Percentiles rank a stretch among this genome's conserved stretches.
phyloP scores from a whole-genome alignment of 1,140 invertebrate species.

The Pseudomyrmex gracilis region DNA sequence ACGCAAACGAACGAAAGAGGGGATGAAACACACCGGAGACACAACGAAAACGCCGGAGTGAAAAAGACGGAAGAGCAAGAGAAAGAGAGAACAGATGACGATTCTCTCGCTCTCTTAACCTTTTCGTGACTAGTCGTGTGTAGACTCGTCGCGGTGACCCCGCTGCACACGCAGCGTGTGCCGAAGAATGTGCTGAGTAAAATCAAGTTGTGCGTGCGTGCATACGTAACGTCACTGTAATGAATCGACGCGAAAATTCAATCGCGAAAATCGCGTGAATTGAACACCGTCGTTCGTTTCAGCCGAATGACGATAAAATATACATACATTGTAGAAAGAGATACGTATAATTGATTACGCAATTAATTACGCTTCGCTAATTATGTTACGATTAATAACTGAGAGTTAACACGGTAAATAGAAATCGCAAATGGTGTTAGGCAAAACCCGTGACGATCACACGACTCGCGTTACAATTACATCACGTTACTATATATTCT shows the following conservation, averaged over 20 bases:
- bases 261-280: neutral
- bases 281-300: too few relatives aligned
- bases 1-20: neutral
- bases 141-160: conserved; percentile 15
- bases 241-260: neutral
- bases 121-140: neutral
- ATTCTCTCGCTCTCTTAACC: conserved; percentile 29
- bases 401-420: too few relatives aligned
- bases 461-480: neutral
- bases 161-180: neutral
- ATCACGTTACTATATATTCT: neutral
- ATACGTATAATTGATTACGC: neutral
- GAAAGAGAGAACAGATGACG: conserved; percentile 38
- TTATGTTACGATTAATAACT: too few relatives aligned
- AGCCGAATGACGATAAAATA: too few relatives aligned
- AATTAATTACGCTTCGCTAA: neutral
- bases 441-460: too few relatives aligned
- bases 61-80: conserved; percentile 66
- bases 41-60: conserved; percentile 39
- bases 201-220: conserved; percentile 2
- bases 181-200: conserved; percentile 1
- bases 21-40: neutral
- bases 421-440: too few relatives aligned
- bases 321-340: neutral
- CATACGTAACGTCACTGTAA: neutral